Conservation (phyloP, 2,888 invertebrate species). For the Miltochrista miniata region DNA sequence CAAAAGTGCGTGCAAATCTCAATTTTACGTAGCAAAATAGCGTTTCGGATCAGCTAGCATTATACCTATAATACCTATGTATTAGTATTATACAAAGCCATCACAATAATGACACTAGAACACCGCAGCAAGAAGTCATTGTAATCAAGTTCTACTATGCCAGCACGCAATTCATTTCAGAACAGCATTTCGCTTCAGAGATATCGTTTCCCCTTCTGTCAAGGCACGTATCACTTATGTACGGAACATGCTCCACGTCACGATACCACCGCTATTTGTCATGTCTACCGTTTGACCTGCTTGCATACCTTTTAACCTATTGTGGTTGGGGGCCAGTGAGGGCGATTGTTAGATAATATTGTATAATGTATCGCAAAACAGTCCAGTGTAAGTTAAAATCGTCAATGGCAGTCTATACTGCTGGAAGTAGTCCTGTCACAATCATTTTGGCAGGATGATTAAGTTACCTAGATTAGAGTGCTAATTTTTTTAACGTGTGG, state of each 20-base stretch:
- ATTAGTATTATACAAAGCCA: too few relatives aligned
- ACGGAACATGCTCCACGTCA: constrained; percentile 7
- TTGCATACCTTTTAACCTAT: constrained; percentile 32
- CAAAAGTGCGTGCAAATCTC: too few relatives aligned
- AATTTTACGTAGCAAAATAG: too few relatives aligned
- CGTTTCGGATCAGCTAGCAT: neutral
- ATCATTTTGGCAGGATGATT: too few relatives aligned
- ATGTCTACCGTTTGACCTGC: constrained; percentile 29
- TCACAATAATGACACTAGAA: neutral
- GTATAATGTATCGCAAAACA: neutral
- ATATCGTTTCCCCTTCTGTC: constrained; percentile 13
- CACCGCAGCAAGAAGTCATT: neutral
- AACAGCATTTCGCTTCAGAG: constrained; percentile 8
- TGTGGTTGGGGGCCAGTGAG: neutral
- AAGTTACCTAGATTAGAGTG: too few relatives aligned
- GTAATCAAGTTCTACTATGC: neutral
- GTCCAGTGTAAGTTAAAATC: too few relatives aligned
- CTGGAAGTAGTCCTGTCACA: too few relatives aligned
- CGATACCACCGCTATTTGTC: constrained; percentile 28
- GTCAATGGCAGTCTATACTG: too few relatives aligned
- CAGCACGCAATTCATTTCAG: constrained; percentile 8
- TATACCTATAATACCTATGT: too few relatives aligned
- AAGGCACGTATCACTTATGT: constrained; percentile 7
- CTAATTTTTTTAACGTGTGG: too few relatives aligned
- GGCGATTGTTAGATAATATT: constrained; percentile 3